Evolutionary conservation across 2,113 vertebrate genomes (phyloP).

Genomic region (Sardina pilchardus): DNA sequence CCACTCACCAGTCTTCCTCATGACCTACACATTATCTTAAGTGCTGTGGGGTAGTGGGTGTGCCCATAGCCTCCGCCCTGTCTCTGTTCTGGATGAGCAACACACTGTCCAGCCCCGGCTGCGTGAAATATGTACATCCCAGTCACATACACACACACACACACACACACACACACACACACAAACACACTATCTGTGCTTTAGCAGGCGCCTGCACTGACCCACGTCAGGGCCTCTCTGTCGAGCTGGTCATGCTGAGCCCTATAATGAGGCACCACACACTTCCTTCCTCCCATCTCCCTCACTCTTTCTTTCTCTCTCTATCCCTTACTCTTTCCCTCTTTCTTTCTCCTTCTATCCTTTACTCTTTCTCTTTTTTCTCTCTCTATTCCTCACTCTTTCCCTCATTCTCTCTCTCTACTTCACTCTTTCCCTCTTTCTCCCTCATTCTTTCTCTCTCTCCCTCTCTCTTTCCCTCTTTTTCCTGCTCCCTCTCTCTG

Average conservation of each 20-base stretch:
- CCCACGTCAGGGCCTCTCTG: slow-evolving; percentile 54
- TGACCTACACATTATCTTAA: background rate
- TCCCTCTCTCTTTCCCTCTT: background rate
- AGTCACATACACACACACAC: background rate
- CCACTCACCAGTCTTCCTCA: background rate
- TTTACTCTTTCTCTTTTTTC: background rate
- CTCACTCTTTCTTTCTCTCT: background rate
- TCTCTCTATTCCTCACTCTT: background rate
- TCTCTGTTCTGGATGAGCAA: background rate
- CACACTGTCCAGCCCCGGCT: background rate
- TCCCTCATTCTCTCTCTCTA: background rate
- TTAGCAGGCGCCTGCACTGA: slow-evolving; percentile 46
- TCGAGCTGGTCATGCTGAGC: slow-evolving; percentile 41
- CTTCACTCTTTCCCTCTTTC: background rate
- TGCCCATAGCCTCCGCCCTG: background rate
- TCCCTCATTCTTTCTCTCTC: background rate
- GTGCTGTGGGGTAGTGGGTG: background rate
- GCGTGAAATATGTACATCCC: background rate
- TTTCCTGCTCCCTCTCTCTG: slow-evolving; percentile 23
- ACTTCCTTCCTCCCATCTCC: slow-evolving; percentile 17
- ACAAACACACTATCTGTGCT: slow-evolving; percentile 37
- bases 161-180: background rate
- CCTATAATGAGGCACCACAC: slow-evolving; percentile 66
- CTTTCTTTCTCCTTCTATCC: no score
- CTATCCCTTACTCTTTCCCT: background rate